Base-by-base conservation (phyloP, 2,113 vertebrate species). In the Macrotus californicus region DNA sequence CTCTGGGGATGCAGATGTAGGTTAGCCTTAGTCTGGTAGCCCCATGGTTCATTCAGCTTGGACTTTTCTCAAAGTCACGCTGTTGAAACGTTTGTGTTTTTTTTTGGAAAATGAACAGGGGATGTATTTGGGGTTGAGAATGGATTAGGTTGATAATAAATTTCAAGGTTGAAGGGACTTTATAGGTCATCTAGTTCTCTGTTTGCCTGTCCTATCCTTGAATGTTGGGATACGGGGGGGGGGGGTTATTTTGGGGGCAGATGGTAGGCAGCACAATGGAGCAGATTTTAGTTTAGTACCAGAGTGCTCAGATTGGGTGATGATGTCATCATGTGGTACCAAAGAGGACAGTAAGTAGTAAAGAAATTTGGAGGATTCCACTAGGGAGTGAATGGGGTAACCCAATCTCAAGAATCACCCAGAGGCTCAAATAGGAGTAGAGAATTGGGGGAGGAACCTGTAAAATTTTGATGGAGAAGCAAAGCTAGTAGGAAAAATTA, bases 81-180 rank as follows among this genome's bases (percentile, higher is more conserved):
- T 21, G 39, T 13, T 75, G 64, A 94, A 91, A 93, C 14, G 21
- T 80, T 87, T n/a, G n/a, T n/a, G n/a, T n/a, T n/a, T n/a, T n/a
- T 94, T 69, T 24, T 61, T 50, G 84, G 21, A 41, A 95, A 95
- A 72, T 89, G 80, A 93, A 86, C 29, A 10, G 31, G 50, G 52
- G 48, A 80, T 91, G 48, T 24, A 34, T 95, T 89, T 96, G 54
- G 72, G 48, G 46, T 88, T 79, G 48, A 52, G 48, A 96, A 72
- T 87, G 77, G 52, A 90, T 89, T 92, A 81, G 76, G 66, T 87
- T 77, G 72, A 90, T 94, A 64, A 94, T 92, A 93, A 93, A 92
- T 95, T 59, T 41, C 69, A 92, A 84, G 70, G 36, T 82, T 89
- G 87, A 94, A 95, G 92, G 50, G 48, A 87, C 70, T 95, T 95